Evolutionary conservation across 2,888 invertebrate genomes (phyloP), one percentile per base, ranked within the genome.

Genomic region (Antitype chi): DNA sequence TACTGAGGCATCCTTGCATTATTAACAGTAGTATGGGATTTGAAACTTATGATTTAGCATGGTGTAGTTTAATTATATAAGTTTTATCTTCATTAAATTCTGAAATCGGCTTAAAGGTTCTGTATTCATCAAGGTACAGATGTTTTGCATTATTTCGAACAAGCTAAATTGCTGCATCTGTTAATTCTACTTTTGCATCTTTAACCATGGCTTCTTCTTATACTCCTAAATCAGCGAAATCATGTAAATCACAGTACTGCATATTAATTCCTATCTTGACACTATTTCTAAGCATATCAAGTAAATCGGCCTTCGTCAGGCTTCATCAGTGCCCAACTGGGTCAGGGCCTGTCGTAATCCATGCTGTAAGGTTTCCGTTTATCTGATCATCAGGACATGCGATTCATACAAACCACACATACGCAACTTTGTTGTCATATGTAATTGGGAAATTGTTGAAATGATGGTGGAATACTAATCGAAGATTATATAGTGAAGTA

Each of bases 311-410:
- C 85, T 80, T 78, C 60, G 74, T 73, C 64, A 78, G 84, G 87
- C 84, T 87, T 88, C 82, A 64, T 82, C 70, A 75, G 72, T 69
- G 53, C 17, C 71, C 71, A 87, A 79, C 64, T 75, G 69, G 81
- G 87, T 85, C 87, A 87, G 38, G 87, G 87, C 47, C 79, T 55
- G 57, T 17, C 72, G 85, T 82, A 85, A 87, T 80, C 87, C 81
- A 82, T 80, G 79, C 84, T 72, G 67, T 74, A 80, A 75, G 82
- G 85, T 80, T 86, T 82, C 87, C 71, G 49, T 76, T 86, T 88
- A 88, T 88, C 88, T 84, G 86, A 76, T 82, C 84, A 84, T 84
- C 80, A 77, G 82, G 49, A 78, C 88, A 84, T 76, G 86, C 78
- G 70, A 70, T 55, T 75, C 79, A 84, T 87, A 87, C 80, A 70